phyloP scores from a whole-genome alignment of 2,797 vertebrate genomes.

The Syncerus caffer region DNA sequence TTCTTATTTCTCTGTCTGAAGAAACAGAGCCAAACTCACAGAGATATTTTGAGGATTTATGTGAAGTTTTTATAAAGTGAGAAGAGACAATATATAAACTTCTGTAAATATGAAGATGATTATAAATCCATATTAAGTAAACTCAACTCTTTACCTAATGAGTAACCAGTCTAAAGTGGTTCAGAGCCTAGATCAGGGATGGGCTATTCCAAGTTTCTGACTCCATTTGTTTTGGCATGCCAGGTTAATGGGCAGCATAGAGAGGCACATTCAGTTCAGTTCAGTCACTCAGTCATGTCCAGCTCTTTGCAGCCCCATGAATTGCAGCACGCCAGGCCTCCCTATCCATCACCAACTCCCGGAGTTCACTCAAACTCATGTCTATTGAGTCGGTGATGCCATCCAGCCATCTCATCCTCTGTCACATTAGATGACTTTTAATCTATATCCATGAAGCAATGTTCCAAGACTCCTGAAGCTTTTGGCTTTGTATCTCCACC shows the following conservation, averaged over 20 bases:
- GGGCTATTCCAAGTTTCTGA: neutral
- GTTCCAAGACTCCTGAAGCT: neutral
- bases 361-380: too few relatives aligned
- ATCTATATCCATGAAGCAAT: neutral
- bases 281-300: too few relatives aligned
- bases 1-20: neutral
- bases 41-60: neutral
- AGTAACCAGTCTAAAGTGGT: neutral
- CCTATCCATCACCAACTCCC: too few relatives aligned
- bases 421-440: neutral
- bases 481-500: slow-evolving; percentile 2
- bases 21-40: neutral
- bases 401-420: too few relatives aligned
- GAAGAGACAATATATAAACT: slow-evolving; percentile 5
- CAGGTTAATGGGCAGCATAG: neutral
- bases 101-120: neutral
- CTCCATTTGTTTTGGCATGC: neutral
- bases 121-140: slow-evolving; percentile 1
- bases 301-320: too few relatives aligned
- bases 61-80: slow-evolving; percentile 24
- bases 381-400: too few relatives aligned
- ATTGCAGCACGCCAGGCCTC: too few relatives aligned
- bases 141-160: neutral
- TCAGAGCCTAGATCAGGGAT: neutral
- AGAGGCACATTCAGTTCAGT: too few relatives aligned